Evolutionary conservation across 2,113 vertebrate genomes (phyloP).

Genomic region (Cynocephalus volans): DNA sequence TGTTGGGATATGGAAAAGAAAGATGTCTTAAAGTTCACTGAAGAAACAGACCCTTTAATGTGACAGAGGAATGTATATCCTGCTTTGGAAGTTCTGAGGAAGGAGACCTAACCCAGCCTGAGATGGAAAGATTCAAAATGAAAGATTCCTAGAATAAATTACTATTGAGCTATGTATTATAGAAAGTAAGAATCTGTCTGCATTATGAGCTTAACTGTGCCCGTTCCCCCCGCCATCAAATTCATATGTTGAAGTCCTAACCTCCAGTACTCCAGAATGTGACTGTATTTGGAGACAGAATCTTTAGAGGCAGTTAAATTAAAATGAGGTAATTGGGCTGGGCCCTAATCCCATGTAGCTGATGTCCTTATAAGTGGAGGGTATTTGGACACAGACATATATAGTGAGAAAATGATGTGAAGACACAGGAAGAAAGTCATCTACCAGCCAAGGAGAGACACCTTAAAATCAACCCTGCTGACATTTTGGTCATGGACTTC

Average conservation of each 20-base stretch:
- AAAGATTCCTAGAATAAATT: background rate
- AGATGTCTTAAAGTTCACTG: background rate
- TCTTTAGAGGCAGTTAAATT: background rate
- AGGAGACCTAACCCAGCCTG: background rate
- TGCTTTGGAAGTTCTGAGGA: background rate
- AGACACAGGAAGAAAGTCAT: background rate
- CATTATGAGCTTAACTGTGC: background rate
- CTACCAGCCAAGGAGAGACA: background rate
- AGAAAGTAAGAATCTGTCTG: background rate
- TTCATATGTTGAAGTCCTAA: background rate
- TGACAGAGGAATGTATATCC: background rate
- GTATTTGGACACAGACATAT: background rate
- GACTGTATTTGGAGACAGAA: background rate
- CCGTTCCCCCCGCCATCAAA: background rate
- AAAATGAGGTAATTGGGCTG: background rate
- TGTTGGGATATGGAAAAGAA: background rate
- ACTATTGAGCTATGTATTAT: background rate
- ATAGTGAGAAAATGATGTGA: background rate
- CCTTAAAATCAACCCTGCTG: background rate
- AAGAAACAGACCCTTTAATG: background rate
- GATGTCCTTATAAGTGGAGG: background rate
- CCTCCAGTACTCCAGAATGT: background rate
- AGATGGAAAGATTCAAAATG: background rate
- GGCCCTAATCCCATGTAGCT: background rate
- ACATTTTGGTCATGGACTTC: background rate